Conservation (phyloP, 92 coral and sea anemone species). For the Porites rus region DNA sequence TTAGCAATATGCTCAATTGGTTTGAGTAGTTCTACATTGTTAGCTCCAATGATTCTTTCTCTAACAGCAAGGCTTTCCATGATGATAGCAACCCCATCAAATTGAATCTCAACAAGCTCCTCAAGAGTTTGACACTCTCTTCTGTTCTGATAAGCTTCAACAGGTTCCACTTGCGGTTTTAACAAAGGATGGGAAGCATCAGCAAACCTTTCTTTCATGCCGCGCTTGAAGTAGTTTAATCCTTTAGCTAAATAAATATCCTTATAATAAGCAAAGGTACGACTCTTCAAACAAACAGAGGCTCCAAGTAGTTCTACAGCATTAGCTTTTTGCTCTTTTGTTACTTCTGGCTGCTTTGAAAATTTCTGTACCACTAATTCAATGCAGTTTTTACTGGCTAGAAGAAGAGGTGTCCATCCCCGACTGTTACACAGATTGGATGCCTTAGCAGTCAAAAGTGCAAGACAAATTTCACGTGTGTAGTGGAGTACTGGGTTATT, state of each 20-base stretch:
- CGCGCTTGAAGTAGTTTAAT: conserved; percentile 49
- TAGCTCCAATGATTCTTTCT: conserved; percentile 71
- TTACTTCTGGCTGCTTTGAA: conserved; percentile 39
- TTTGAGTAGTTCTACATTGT: conserved; percentile 56
- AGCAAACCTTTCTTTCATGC: conserved; percentile 57
- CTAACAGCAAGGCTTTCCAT: conserved; percentile 71
- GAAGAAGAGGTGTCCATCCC: conserved; percentile 65
- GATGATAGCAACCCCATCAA: conserved; percentile 53
- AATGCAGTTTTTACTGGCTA: conserved; percentile 76
- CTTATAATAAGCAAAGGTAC: conserved; percentile 19
- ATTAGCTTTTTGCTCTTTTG: conserved; percentile 40
- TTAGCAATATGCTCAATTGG: conserved; percentile 69
- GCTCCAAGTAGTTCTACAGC: conserved; percentile 79
- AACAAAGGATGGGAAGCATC: conserved; percentile 8
- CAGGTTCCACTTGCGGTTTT: conserved; percentile 50
- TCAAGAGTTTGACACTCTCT: conserved; percentile 66
- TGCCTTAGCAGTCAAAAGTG: conserved; percentile 55
- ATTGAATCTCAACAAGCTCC: conserved; percentile 52
- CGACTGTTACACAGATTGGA: conserved; percentile 38
- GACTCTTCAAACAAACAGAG: background rate
- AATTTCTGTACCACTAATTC: conserved; percentile 66
- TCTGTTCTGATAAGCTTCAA: conserved; percentile 68
- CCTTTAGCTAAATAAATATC: conserved; percentile 3
- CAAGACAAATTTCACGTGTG: background rate
- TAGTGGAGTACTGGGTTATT: no score